phyloP scores from a whole-genome alignment of 2,797 vertebrate genomes.

The Malacoraja senta region DNA sequence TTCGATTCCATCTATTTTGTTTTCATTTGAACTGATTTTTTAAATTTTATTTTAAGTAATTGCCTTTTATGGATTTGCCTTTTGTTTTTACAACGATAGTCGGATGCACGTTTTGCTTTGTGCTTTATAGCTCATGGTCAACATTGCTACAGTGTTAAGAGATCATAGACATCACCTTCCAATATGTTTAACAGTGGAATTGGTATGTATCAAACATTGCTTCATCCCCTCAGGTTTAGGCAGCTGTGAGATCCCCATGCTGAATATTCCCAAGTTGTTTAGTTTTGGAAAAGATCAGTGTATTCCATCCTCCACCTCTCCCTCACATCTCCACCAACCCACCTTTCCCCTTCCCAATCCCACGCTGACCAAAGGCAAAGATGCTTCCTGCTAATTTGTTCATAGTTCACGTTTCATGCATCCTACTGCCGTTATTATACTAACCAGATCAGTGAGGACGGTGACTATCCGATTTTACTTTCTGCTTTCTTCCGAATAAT shows the following conservation, averaged over 20 bases:
- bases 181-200: constrained; percentile 18
- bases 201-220: constrained; percentile 19
- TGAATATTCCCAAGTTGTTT: neutral
- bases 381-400: constrained; percentile 44
- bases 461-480: constrained; percentile 54
- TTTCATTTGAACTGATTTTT: neutral
- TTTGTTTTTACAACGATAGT: neutral
- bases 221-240: neutral
- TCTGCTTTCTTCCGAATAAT: constrained; percentile 48
- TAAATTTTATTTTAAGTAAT: neutral
- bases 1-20: too few relatives aligned
- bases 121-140: constrained; percentile 31
- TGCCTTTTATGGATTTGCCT: too few relatives aligned
- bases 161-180: neutral
- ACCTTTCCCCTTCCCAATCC: too few relatives aligned
- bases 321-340: neutral
- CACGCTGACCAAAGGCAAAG: neutral
- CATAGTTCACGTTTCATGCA: constrained; percentile 70
- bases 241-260: neutral
- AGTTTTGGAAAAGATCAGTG: neutral
- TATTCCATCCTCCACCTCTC: neutral
- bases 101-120: neutral
- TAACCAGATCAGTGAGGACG: constrained; percentile 56
- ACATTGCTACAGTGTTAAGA: neutral
- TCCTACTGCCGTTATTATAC: constrained; percentile 59